Conservation (phyloP, 2,888 invertebrate genomes). For the Oxytorus armatus region DNA sequence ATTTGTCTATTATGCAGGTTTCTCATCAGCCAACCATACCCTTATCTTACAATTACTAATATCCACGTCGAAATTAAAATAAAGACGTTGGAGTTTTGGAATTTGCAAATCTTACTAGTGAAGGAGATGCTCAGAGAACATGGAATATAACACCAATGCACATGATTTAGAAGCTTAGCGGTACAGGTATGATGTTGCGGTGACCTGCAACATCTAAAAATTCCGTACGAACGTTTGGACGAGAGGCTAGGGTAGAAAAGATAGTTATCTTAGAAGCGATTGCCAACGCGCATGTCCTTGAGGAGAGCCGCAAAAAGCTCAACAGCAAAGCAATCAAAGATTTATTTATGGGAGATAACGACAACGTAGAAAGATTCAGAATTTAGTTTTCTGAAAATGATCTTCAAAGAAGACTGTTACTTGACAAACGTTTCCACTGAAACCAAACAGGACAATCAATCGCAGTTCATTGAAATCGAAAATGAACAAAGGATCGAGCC, state of each 20-base stretch:
- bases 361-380: slow-evolving; percentile 28
- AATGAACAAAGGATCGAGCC: slow-evolving; percentile 3
- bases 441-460: slow-evolving; percentile 22
- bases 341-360: slow-evolving; percentile 33
- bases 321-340: slow-evolving; percentile 19
- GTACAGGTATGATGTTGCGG: slow-evolving; percentile 42
- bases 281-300: slow-evolving; percentile 21
- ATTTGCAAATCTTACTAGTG: slow-evolving; percentile 66
- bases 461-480: slow-evolving; percentile 1
- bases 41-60: no score
- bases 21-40: no score
- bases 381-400: slow-evolving; percentile 34
- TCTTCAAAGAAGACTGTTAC: slow-evolving; percentile 46
- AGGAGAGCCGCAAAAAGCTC: slow-evolving; percentile 11
- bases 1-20: no score
- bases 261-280: slow-evolving; percentile 13
- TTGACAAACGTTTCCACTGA: background rate
- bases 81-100: no score
- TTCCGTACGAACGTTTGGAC: slow-evolving; percentile 39
- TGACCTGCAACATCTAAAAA: slow-evolving; percentile 10
- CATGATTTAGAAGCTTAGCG: slow-evolving; percentile 35
- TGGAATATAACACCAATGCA: no score
- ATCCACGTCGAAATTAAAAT: no score
- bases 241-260: background rate
- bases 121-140: no score